Evolutionary conservation across 2,888 invertebrate genomes (phyloP), one percentile per base, ranked within the genome.

Genomic region (Cheilosia vulpina): DNA sequence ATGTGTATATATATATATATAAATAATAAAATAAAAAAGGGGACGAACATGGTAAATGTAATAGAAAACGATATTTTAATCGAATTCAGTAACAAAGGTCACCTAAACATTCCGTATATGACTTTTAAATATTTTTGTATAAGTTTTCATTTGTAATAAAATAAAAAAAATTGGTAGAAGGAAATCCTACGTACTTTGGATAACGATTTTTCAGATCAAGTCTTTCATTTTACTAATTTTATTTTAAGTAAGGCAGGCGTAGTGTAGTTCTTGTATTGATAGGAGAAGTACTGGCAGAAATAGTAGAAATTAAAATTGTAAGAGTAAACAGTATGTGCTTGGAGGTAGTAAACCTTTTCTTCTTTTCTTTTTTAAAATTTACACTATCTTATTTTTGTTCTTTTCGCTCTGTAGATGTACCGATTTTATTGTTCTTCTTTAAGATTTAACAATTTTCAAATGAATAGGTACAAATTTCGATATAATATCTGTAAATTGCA

Each of bases 171-270:
- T 31, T 31, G 65, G 65, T 47, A 21, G 15, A 66, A 34, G 2
- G 21, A 66, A 84, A 19, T 69, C 79, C 83, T 75, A 79, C 58
- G 69, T 65, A 75, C 58, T 75, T 79, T 68, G 72, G 50, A 73
- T 63, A 62, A 78, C 43, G 58, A 58, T 19, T 58, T 57, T 53
- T 53, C 2, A 19, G n/a, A 24, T 63, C 11, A 66, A 72, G 43
- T 72, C 43, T 66, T 72, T 38, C 11, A n/a, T 13, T 72, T 72
- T 58, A 47, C 50, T 65, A 65, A 21, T 24, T 19, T 76, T 47
- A n/a, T 71, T 15, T 43, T 41, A n/a, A 50, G 47, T 50, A 17
- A 38, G 52, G 47, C n/a, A 19, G 71, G 27, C 34, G 41, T 9
- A 34, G 34, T 43, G 19, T 19, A 52, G 47, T 55, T 15, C 6